These are phyloP conservation scores for Drosophila sturtevanti DNA, from an alignment of 1,140 invertebrate genomes.

Conservation along the genomic window DNA sequence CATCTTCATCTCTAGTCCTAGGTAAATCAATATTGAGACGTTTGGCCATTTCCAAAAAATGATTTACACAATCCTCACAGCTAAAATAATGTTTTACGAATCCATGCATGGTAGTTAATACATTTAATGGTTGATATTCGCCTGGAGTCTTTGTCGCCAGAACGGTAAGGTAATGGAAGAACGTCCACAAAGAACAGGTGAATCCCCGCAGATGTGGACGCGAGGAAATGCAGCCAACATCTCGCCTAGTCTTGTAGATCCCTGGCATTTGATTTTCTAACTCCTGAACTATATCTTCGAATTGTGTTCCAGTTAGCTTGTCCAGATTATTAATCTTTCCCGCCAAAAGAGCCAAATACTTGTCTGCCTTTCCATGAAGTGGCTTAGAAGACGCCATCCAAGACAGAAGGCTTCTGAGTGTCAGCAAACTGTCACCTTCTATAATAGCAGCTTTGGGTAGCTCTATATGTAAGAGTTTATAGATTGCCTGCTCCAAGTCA, in stretches of 20 bases:
- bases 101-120: slow-evolving; percentile 91
- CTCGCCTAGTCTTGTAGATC: slow-evolving; percentile 84
- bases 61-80: slow-evolving; percentile 93
- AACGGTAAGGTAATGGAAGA: slow-evolving; percentile 96
- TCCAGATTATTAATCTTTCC: not conserved
- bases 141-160: slow-evolving; percentile 85
- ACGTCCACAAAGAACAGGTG: slow-evolving; percentile 96
- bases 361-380: slow-evolving; percentile 29
- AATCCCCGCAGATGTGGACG: slow-evolving; percentile 90
- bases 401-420: slow-evolving; percentile 32
- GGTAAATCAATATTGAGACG: slow-evolving; percentile 87
- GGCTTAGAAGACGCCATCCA: slow-evolving; percentile 37
- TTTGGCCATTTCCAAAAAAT: slow-evolving; percentile 91
- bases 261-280: slow-evolving; percentile 5
- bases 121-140: slow-evolving; percentile 83
- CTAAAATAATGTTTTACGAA: slow-evolving; percentile 97
- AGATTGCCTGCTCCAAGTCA: slow-evolving; percentile 60
- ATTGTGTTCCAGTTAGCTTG: slow-evolving; percentile 12
- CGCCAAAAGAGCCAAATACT: slow-evolving; percentile 27
- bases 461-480: slow-evolving; percentile 60
- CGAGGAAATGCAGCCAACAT: slow-evolving; percentile 86
- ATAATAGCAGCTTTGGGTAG: slow-evolving; percentile 40
- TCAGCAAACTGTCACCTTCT: slow-evolving; percentile 24
- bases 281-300: not conserved
- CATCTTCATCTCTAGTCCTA: slow-evolving; percentile 86